Percentiles rank a stretch among this genome's conserved stretches.
These are phyloP conservation scores for Arrhopalites spinosus DNA, from an alignment of 2,888 invertebrate genomes.

Conservation along the genomic window DNA sequence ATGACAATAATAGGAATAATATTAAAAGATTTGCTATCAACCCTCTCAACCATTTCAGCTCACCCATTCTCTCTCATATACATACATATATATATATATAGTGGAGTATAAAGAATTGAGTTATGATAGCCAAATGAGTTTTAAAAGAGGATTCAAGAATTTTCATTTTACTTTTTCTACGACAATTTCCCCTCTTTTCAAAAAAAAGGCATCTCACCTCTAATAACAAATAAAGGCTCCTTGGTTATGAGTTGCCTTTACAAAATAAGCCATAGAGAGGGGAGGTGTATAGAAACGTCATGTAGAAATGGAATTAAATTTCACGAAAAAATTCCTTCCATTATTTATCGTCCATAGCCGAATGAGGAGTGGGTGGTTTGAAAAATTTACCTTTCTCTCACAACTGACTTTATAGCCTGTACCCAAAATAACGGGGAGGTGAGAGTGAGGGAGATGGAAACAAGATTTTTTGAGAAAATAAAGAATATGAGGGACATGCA, in stretches of 20 bases:
- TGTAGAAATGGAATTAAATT: neutral
- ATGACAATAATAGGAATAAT: slow-evolving; percentile 24
- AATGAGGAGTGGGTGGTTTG: too few relatives aligned
- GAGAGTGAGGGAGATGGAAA: slow-evolving; percentile 15
- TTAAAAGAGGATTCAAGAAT: slow-evolving; percentile 11
- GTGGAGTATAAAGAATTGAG: slow-evolving; percentile 9
- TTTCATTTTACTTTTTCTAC: slow-evolving; percentile 7
- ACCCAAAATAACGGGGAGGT: too few relatives aligned
- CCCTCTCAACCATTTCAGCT: neutral
- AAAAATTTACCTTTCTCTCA: too few relatives aligned
- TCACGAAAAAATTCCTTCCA: too few relatives aligned
- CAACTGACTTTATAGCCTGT: too few relatives aligned
- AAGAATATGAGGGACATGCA: neutral
- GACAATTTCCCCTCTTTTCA: neutral
- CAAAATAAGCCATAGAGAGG: too few relatives aligned
- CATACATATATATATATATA: neutral
- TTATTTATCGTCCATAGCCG: too few relatives aligned
- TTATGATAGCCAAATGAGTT: slow-evolving; percentile 30
- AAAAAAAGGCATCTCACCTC: neutral
- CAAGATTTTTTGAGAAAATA: too few relatives aligned
- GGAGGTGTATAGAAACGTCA: too few relatives aligned
- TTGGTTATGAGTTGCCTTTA: too few relatives aligned
- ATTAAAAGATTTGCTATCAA: slow-evolving; percentile 24
- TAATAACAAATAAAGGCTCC: too few relatives aligned
- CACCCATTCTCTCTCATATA: neutral